Evolutionary conservation across 2,888 invertebrate genomes (phyloP), one percentile per base, ranked within the genome.

Genomic region (Cerceris rybyensis): DNA sequence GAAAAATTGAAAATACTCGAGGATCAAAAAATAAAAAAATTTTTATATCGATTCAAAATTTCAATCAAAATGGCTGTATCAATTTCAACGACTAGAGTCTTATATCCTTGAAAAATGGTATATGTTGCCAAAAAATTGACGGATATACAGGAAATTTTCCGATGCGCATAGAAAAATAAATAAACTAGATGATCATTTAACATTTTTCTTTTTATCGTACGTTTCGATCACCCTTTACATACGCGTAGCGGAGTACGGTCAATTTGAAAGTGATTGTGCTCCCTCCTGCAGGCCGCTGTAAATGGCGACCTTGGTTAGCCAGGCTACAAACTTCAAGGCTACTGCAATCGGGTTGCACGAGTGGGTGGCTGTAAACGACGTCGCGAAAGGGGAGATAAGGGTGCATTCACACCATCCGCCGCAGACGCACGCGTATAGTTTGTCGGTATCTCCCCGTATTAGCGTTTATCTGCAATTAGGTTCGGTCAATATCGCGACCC

Each of bases 231-330:
- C 61, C 73, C 65, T 64, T 71, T 76, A 80, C 46, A 59, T 75
- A 66, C 58, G 52, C 66, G 60, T 65, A 63, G 55, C 42, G 43
- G 64, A 72, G 57, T 66, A 63, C 80, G 66, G 65, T 80, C 80
- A 78, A 83, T 86, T 86, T 70, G 86, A 88, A 89, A 89, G 87
- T 87, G 86, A 88, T 89, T 84, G 87, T 83, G 70, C 67, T 79
- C 70, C 54, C 80, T 79, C 81, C 78, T 77, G 78, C 81, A 73
- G 79, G 73, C 73, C 82, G 83, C 82, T 83, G 87, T 84, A 86
- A 88, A 86, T 78, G 81, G 83, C 85, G 89, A 87, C 88, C 88
- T 89, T 88, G 89, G 78, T 88, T 86, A 81, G 83, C 81, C 81
- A 82, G 73, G 72, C 80, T 81, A 81, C 75, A 81, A 83, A 81